Conservation (phyloP, 2,888 invertebrate species). For the Melipona beecheii region DNA sequence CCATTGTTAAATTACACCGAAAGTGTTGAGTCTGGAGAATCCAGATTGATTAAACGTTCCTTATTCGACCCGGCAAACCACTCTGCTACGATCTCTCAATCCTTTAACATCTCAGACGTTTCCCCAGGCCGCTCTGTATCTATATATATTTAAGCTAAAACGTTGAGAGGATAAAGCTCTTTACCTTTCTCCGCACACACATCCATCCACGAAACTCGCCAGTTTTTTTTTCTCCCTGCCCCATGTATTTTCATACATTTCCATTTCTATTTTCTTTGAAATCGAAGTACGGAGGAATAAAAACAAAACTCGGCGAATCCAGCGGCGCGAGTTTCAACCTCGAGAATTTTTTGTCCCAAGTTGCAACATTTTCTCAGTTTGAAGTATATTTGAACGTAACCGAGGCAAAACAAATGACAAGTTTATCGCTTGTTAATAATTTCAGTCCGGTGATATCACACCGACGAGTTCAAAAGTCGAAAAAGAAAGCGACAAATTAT, state of each 20-base stretch:
- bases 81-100: background rate
- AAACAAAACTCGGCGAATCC: conserved; percentile 60
- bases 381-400: too few relatives aligned
- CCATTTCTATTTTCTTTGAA: conserved; percentile 38
- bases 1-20: too few relatives aligned
- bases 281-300: conserved; percentile 39
- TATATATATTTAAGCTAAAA: background rate
- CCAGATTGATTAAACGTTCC: background rate
- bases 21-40: background rate
- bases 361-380: too few relatives aligned
- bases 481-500: too few relatives aligned
- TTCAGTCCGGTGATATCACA: too few relatives aligned
- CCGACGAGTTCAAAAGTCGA: too few relatives aligned
- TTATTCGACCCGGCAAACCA: background rate
- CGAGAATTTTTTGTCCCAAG: too few relatives aligned
- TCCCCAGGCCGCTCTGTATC: background rate
- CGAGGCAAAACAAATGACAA: background rate
- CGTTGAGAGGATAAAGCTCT: background rate
- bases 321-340: conserved; percentile 25
- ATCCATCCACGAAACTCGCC: background rate
- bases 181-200: background rate
- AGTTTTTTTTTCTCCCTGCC: conserved; percentile 8
- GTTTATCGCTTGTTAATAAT: too few relatives aligned
- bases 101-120: background rate
- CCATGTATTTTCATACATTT: conserved; percentile 56